phyloP scores from a whole-genome alignment of 2,888 invertebrate genomes.

The Metopia argyrocephala region DNA sequence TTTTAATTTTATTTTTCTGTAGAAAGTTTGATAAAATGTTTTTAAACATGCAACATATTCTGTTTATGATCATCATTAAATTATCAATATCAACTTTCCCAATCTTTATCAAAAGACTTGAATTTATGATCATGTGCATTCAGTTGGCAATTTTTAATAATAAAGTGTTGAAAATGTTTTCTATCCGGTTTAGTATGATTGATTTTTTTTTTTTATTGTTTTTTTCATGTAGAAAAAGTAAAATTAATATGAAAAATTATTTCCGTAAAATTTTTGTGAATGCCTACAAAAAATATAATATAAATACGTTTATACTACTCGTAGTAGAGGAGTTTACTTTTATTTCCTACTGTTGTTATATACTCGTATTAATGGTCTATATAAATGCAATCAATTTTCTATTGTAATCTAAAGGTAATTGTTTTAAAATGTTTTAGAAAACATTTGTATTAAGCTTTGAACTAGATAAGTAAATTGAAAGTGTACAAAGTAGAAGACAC shows the following conservation, averaged over 20 bases:
- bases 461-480: no score
- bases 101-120: neutral
- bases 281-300: no score
- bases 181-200: neutral
- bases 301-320: no score
- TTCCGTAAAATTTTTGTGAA: slow-evolving; percentile 21
- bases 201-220: neutral
- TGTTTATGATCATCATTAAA: slow-evolving; percentile 4
- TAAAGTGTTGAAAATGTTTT: neutral
- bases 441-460: no score
- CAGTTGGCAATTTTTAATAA: slow-evolving; percentile 9
- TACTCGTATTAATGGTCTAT: no score
- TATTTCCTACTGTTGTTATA: no score
- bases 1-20: neutral
- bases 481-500: no score
- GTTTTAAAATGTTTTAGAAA: no score
- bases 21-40: slow-evolving; percentile 22
- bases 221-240: neutral
- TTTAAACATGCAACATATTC: slow-evolving; percentile 31
- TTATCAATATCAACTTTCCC: slow-evolving; percentile 3
- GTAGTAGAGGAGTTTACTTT: no score
- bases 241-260: slow-evolving; percentile 16
- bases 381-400: no score
- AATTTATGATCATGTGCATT: neutral
- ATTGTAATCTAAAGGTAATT: no score